Conservation (phyloP, 2,113 vertebrate genomes). For the Setophaga kirtlandii region DNA sequence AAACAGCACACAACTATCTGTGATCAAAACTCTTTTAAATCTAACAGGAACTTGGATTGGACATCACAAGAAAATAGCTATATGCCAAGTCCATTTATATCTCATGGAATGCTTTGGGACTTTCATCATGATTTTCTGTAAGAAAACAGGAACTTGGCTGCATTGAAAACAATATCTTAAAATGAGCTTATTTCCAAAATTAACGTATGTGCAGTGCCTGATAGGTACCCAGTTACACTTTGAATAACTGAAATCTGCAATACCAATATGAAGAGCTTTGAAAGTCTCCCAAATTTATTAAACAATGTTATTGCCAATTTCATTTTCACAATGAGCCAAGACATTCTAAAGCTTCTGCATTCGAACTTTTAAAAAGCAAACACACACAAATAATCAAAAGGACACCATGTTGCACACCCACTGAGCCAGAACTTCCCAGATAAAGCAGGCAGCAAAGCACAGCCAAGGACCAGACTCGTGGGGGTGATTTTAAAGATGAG, state of each 20-base stretch:
- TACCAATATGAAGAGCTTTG: conserved; percentile 23
- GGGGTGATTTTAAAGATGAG: background rate
- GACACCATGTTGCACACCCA: background rate
- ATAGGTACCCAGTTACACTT: conserved; percentile 49
- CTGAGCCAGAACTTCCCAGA: conserved; percentile 13
- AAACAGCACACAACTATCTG: conserved; percentile 22
- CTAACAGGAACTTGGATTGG: conserved; percentile 48
- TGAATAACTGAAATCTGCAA: conserved; percentile 47
- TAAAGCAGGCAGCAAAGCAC: background rate
- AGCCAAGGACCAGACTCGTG: background rate
- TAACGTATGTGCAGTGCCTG: conserved; percentile 49
- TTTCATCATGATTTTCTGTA: conserved; percentile 39
- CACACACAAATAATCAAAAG: conserved; percentile 42
- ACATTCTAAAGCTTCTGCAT: conserved; percentile 46
- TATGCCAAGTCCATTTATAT: conserved; percentile 54
- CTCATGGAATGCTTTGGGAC: conserved; percentile 7
- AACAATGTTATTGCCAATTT: conserved; percentile 55
- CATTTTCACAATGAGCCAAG: conserved; percentile 28
- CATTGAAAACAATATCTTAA: conserved; percentile 41
- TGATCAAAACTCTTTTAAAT: conserved; percentile 44
- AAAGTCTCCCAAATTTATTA: conserved; percentile 50
- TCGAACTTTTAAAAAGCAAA: conserved; percentile 41
- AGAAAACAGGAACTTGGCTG: conserved; percentile 57
- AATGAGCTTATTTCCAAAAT: conserved; percentile 60
- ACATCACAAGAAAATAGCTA: conserved; percentile 52